A percentile compares a stretch with the other conserved stretches of the same genome.
These are phyloP conservation scores for Coturnix japonica DNA, from an alignment of 2,113 vertebrate genomes.

Conservation along the genomic window DNA sequence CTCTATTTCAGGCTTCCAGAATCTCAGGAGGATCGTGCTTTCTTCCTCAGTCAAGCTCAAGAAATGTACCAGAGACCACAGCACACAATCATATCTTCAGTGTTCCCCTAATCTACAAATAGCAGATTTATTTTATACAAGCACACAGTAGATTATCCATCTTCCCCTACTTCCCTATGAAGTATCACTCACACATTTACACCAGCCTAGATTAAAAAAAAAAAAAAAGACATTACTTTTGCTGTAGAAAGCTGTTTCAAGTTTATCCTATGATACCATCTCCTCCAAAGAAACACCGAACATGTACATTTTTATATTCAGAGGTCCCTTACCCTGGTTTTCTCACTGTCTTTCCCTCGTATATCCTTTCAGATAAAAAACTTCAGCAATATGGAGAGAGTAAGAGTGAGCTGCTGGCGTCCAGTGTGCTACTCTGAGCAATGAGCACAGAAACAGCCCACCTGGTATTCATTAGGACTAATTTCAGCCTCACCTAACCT, in stretches of 20 bases:
- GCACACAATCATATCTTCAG: background rate
- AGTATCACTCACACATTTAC: background rate
- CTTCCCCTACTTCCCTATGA: background rate
- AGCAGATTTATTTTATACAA: slow-evolving; percentile 4
- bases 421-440: fast-evolving
- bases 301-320: background rate
- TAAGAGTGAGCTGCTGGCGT: background rate
- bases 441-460: background rate
- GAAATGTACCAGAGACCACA: background rate
- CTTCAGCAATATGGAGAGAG: background rate
- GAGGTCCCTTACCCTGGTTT: background rate
- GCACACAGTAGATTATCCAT: background rate
- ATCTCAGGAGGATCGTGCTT: background rate
- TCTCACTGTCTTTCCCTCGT: background rate
- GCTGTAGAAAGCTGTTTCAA: background rate
- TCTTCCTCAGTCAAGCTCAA: slow-evolving; percentile 26
- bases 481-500: background rate
- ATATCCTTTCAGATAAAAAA: background rate
- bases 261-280: background rate
- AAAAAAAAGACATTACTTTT: background rate
- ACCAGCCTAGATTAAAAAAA: background rate
- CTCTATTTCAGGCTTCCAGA: background rate
- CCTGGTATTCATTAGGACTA: background rate
- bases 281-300: background rate
- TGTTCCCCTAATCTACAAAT: slow-evolving; percentile 20